These are phyloP conservation scores for Drosophila peninsularis DNA, from an alignment of 2,888 invertebrate genomes.

Conservation along the genomic window DNA sequence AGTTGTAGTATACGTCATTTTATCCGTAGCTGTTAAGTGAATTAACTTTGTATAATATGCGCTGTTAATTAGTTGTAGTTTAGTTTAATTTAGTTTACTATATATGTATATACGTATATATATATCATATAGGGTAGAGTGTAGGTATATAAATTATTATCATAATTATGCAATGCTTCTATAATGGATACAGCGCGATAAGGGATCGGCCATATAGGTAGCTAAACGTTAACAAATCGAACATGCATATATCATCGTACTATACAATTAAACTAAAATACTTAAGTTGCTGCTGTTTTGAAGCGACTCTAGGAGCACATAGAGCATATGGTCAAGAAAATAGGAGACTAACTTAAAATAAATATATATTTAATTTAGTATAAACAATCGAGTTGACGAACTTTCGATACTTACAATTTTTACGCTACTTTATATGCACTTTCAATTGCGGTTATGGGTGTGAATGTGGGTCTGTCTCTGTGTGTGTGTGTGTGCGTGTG, in stretches of 20 bases:
- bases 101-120: conserved; percentile 23
- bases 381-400: conserved; percentile 25
- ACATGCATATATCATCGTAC: conserved; percentile 30
- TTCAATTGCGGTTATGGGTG: conserved; percentile 29
- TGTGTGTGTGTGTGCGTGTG: conserved; percentile 1
- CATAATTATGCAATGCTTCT: conserved; percentile 53
- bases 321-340: conserved; percentile 49
- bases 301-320: conserved; percentile 58
- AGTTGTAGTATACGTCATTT: conserved; percentile 61
- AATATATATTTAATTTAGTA: conserved; percentile 42
- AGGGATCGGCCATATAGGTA: conserved; percentile 13
- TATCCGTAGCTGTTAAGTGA: conserved; percentile 35
- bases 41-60: conserved; percentile 51
- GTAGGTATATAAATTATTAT: conserved; percentile 58
- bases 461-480: neutral
- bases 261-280: conserved; percentile 65
- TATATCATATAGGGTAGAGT: conserved; percentile 38
- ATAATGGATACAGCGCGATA: conserved; percentile 41
- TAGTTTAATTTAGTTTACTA: conserved; percentile 36
- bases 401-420: neutral
- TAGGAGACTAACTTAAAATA: conserved; percentile 42
- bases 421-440: conserved; percentile 46
- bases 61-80: conserved; percentile 42
- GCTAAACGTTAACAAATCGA: conserved; percentile 46
- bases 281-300: conserved; percentile 43